These are phyloP conservation scores for Epizoanthus illoricatus DNA, from an alignment of 92 coral and sea anemone species.

Conservation along the genomic window DNA sequence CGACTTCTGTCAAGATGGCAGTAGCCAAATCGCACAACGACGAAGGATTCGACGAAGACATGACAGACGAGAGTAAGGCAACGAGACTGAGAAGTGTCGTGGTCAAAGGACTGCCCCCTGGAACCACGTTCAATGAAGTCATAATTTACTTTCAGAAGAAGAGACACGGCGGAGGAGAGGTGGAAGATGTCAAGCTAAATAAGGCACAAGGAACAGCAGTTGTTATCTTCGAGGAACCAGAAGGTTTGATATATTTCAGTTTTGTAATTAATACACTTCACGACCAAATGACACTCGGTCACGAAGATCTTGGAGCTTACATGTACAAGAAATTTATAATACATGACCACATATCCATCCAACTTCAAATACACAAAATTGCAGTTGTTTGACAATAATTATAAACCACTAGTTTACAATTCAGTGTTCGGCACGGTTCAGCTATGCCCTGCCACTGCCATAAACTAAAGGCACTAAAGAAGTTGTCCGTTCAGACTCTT, in stretches of 20 bases:
- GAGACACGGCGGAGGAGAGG: conserved; percentile 28
- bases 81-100: conserved; percentile 13
- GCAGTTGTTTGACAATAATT: too few relatives aligned
- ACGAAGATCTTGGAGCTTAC: too few relatives aligned
- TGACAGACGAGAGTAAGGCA: not conserved
- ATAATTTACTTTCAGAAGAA: conserved; percentile 14
- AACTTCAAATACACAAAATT: too few relatives aligned
- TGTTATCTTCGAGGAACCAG: conserved; percentile 2
- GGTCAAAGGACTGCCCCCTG: conserved; percentile 2
- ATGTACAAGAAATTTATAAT: too few relatives aligned
- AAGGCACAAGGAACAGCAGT: conserved; percentile 1
- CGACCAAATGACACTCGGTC: too few relatives aligned
- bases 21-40: not conserved
- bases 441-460: too few relatives aligned
- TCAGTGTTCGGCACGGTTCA: too few relatives aligned
- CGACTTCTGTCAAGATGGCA: not conserved
- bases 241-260: not conserved
- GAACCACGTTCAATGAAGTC: not conserved
- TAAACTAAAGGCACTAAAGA: too few relatives aligned
- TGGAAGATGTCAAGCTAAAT: conserved; percentile 1
- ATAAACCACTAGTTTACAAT: too few relatives aligned
- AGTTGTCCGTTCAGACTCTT: too few relatives aligned
- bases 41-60: conserved; percentile 4
- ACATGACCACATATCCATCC: too few relatives aligned
- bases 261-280: too few relatives aligned